Evolutionary conservation across 2,888 invertebrate species (phyloP), one percentile per base, ranked within the genome.

Genomic region (Pammene fasciana): DNA sequence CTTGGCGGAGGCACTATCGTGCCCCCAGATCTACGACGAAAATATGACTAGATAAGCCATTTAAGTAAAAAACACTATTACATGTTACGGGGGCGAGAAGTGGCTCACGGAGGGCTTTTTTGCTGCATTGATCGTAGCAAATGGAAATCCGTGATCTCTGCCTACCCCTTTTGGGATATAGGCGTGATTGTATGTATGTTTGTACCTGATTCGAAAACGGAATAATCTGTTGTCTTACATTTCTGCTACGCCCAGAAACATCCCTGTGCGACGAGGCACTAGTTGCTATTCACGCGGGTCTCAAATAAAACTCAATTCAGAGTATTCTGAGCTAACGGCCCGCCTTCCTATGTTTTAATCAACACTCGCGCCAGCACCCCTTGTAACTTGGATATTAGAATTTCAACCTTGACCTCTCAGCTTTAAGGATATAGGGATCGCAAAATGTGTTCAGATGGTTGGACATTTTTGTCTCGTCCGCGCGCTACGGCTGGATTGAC

Each of bases 391-490:
- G n/a, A 13, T 8, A 43, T 11, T 9, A 26, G 26, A 59, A 11
- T 13, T 43, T 38, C 9, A 59, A 14, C 57, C 16, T 14, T 57
- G 16, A 43, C 6, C 1, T 5, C 8, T 11, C 5, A 57, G 13
- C 5, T 8, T 7, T 56, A 66, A 26, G 41, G 14, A 6, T 57
- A 41, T 4, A 14, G 10, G 14, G 14, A 18, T 10, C 8, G 65
- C 48, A 34, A 34, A 14, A 57, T n/a, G 3, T 16, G 13, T n/a
- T n/a, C 1, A 14, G 43, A 14, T 43, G 26, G 18, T 59, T 67
- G 66, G 52, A 36, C 52, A 45, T 52, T 59, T 67, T 67, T 67
- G 52, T 67, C 59, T 60, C 52, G 52, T 60, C 36, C 66, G 41
- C 50, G 11, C 34, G 9, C 38, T 18, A 52, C n/a, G 52, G 43